Conservation (phyloP, 2,888 invertebrate genomes). For the Phyllotreta striolata region DNA sequence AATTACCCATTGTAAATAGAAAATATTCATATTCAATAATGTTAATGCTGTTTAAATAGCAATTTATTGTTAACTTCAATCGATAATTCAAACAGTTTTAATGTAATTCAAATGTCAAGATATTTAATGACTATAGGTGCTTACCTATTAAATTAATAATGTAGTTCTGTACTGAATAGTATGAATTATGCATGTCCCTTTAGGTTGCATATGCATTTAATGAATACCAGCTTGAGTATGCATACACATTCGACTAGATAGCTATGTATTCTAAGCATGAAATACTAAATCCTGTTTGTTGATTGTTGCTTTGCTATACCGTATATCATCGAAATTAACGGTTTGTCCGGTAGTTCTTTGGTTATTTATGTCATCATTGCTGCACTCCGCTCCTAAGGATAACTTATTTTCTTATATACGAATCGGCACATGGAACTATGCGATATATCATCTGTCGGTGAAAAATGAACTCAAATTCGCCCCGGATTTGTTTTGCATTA, state of each 20-base stretch:
- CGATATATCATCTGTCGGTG: no score
- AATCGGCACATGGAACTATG: background rate
- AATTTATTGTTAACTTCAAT: background rate
- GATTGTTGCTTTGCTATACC: conserved; percentile 29
- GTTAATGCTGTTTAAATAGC: background rate
- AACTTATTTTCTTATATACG: conserved; percentile 6
- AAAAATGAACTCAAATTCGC: no score
- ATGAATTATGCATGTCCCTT: conserved; percentile 44
- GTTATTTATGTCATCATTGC: conserved; percentile 26
- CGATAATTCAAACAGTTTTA: conserved; percentile 4
- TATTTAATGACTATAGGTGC: conserved; percentile 33
- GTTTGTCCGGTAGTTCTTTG: conserved; percentile 24
- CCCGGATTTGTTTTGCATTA: no score
- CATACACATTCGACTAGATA: conserved; percentile 23
- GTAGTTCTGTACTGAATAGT: conserved; percentile 35
- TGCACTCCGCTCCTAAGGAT: background rate
- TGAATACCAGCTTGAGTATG: conserved; percentile 38
- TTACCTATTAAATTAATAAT: conserved; percentile 39
- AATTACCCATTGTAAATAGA: background rate
- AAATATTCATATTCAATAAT: background rate
- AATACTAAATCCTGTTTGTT: conserved; percentile 33
- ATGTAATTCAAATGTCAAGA: conserved; percentile 31
- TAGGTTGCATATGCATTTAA: conserved; percentile 43
- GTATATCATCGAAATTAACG: conserved; percentile 32
- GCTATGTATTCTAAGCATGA: conserved; percentile 31